A percentile compares a stretch with the other conserved stretches of the same genome.
phyloP scores from a whole-genome alignment of 2,797 vertebrate genomes.

The Onychomys arenicola region DNA sequence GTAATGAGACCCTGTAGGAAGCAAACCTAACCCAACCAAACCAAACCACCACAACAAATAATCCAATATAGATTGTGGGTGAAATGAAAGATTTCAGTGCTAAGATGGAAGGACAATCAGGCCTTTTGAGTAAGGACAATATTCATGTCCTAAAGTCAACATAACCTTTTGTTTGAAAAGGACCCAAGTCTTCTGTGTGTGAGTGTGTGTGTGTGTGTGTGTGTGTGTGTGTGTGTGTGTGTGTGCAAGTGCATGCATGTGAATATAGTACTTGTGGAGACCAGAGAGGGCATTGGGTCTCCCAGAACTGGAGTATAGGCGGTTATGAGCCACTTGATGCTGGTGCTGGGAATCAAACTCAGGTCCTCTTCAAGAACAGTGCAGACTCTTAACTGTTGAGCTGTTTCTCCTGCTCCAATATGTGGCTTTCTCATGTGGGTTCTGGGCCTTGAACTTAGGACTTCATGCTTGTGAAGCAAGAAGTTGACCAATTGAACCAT shows the following conservation, averaged over 20 bases:
- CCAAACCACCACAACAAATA: not conserved
- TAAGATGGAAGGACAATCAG: not conserved
- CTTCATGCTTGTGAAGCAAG: not conserved
- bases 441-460: not conserved
- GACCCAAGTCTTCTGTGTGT: not conserved
- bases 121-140: not conserved
- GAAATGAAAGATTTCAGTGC: not conserved
- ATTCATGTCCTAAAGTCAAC: accelerated
- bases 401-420: not conserved
- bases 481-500: not conserved
- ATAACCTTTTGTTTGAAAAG: not conserved
- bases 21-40: not conserved
- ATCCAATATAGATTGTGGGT: not conserved
- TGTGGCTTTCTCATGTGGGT: not conserved
- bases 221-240: not conserved
- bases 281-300: not conserved
- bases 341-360: not conserved
- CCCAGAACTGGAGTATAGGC: not conserved
- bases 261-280: not conserved
- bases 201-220: not conserved
- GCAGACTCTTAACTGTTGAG: not conserved
- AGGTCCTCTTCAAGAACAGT: not conserved
- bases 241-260: not conserved
- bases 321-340: not conserved
- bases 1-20: not conserved